Evolutionary conservation across 2,888 invertebrate species (phyloP), one percentile per base, ranked within the genome.

Genomic region (Schrankia costaestrigalis): DNA sequence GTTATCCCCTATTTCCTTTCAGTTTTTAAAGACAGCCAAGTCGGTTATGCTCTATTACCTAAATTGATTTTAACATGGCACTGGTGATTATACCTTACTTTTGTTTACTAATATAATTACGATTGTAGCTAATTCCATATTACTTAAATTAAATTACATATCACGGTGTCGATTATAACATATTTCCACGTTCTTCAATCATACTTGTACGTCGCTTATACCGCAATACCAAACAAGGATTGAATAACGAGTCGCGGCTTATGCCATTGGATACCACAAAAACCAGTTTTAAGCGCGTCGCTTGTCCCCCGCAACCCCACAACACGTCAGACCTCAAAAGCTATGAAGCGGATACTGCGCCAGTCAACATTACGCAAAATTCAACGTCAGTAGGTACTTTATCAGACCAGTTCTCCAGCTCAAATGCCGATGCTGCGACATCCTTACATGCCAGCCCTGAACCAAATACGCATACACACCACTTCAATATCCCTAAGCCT

Each of bases 241-340:
- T 15, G 3, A 15, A 15, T 9, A 3, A 18, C 11, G 11, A 14
- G 21, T 12, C 14, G 26, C 0, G 22, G 26, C 61, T 58, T 29
- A 39, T 47, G 4, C 62, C 63, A 30, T 54, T 15, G 3, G 17
- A 15, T 15, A 15, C 6, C 17, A 15, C 26, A 13, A 8, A 18
- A 15, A n/a, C n/a, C n/a, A n/a, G n/a, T n/a, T n/a, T n/a, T n/a
- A n/a, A n/a, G n/a, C n/a, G n/a, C n/a, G n/a, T n/a, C n/a, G n/a
- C n/a, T n/a, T n/a, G n/a, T n/a, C n/a, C n/a, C n/a, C n/a, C n/a
- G n/a, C n/a, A n/a, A n/a, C n/a, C n/a, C n/a, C n/a, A n/a, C n/a
- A n/a, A n/a, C n/a, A 11, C 24, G 24, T 24, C 24, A 24, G 24
- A n/a, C 24, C 9, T 24, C 24, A 12, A 8, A 24, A 24, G 24